Conservation (phyloP, 92 coral and sea anemone species). For the Isaurus tuberculatus region DNA sequence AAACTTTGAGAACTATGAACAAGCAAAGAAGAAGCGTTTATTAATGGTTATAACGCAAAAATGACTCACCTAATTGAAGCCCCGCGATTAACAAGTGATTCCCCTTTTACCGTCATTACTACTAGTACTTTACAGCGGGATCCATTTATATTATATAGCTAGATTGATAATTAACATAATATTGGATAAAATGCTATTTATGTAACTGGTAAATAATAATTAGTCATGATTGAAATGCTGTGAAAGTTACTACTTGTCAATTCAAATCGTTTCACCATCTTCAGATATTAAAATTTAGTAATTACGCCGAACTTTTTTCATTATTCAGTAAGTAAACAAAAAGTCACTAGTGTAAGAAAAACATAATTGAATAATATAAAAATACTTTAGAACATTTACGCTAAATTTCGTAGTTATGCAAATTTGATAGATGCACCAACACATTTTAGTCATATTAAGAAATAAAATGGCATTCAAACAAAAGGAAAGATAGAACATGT, state of each 20-base stretch:
- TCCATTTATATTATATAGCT: constrained; percentile 18
- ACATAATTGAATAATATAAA: constrained; percentile 5
- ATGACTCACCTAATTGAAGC: neutral
- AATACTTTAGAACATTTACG: constrained; percentile 14
- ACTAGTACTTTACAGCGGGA: neutral
- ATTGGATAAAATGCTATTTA: constrained; percentile 35
- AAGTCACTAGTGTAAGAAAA: neutral
- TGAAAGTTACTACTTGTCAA: neutral
- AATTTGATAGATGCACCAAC: neutral
- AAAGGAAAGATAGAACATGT: too few species aligned
- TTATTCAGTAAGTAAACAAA: constrained; percentile 38
- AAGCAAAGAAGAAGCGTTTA: neutral
- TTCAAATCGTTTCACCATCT: constrained; percentile 23
- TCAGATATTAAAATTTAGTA: constrained; percentile 36
- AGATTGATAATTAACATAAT: constrained; percentile 11
- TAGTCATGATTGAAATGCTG: constrained; percentile 11
- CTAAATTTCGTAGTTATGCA: neutral
- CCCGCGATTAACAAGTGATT: neutral
- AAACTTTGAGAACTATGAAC: neutral
- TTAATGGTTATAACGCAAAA: too few species aligned
- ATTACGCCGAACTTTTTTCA: constrained; percentile 24
- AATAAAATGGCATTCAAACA: too few species aligned
- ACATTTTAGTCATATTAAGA: neutral
- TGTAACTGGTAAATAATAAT: constrained; percentile 26
- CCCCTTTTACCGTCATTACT: neutral